Evolutionary conservation across 2,113 vertebrate species (phyloP).

Genomic region (Drymodes brunneopygia): DNA sequence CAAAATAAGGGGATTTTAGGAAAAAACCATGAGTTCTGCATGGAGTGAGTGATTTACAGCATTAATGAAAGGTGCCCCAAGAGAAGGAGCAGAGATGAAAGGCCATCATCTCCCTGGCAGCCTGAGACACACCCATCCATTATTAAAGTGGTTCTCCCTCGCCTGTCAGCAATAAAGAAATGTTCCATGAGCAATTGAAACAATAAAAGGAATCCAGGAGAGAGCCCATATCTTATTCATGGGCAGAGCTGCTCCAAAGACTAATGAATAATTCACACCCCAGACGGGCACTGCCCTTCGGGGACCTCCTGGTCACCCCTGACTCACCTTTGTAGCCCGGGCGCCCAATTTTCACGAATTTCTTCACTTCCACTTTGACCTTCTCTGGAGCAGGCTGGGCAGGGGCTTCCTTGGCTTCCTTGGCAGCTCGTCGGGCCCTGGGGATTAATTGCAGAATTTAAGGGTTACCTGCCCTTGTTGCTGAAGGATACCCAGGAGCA

Average conservation of each 20-base stretch:
- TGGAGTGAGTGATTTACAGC: background rate
- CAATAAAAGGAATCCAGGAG: background rate
- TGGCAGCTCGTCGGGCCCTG: conserved; percentile 74
- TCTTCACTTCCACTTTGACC: conserved; percentile 97
- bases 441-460: accelerated
- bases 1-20: background rate
- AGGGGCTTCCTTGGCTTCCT: conserved; percentile 96
- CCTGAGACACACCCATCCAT: background rate
- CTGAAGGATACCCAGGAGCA: background rate
- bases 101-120: background rate
- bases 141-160: background rate
- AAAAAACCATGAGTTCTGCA: background rate
- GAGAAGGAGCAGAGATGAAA: background rate
- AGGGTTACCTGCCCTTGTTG: background rate
- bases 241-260: background rate
- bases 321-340: conserved; percentile 92
- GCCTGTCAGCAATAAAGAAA: background rate
- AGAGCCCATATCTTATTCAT: background rate
- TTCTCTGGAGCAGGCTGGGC: conserved; percentile 96
- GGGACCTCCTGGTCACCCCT: background rate
- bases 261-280: background rate
- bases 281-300: background rate
- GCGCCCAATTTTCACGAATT: conserved; percentile 97
- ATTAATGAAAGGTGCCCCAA: background rate
- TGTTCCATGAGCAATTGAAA: background rate